Conservation (phyloP, 2,797 vertebrate genomes). For the Muscicapa comitata region DNA sequence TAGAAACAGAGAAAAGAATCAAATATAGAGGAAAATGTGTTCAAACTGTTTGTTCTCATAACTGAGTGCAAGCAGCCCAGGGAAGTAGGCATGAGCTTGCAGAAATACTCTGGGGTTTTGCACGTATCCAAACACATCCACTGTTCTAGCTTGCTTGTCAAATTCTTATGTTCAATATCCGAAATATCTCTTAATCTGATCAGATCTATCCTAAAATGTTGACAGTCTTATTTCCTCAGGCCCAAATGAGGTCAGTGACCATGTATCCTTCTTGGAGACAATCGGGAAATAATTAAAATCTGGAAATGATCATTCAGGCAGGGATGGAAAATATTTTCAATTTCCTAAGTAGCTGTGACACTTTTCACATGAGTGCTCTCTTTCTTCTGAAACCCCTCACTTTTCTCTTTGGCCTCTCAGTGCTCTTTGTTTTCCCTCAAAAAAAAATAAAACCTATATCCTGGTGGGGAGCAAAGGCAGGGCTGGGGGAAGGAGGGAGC, state of each 20-base stretch:
- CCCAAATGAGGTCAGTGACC: neutral
- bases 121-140: neutral
- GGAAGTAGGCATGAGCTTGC: neutral
- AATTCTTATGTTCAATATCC: neutral
- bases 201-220: neutral
- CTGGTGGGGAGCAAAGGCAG: neutral
- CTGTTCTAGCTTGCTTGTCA: neutral
- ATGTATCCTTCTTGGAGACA: neutral
- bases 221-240: slow-evolving; percentile 8
- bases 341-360: slow-evolving; percentile 18
- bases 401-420: neutral
- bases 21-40: neutral
- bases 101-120: neutral
- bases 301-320: slow-evolving; percentile 16
- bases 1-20: neutral
- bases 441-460: neutral
- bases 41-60: neutral
- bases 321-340: slow-evolving; percentile 25
- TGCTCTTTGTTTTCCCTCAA: neutral
- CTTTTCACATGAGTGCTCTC: neutral
- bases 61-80: neutral
- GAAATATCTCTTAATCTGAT: slow-evolving; percentile 1
- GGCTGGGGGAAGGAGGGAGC: neutral
- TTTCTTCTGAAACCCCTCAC: neutral
- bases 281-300: slow-evolving; percentile 12